These are phyloP conservation scores for Amaurobius ferox DNA, from an alignment of 2,888 invertebrate genomes.

Conservation along the genomic window DNA sequence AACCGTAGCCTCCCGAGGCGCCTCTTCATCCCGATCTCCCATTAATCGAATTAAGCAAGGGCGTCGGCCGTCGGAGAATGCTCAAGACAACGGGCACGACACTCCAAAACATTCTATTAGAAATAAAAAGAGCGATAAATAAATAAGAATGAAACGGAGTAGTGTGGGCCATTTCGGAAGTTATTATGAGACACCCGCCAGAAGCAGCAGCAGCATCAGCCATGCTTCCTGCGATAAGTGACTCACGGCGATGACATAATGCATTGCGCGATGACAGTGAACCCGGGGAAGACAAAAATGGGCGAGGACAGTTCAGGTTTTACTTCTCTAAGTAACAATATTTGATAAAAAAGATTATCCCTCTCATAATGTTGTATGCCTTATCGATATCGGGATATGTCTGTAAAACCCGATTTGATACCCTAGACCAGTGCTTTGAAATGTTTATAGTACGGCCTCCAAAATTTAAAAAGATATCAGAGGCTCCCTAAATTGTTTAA, in stretches of 20 bases:
- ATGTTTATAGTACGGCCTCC: too few relatives aligned
- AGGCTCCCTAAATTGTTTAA: too few relatives aligned
- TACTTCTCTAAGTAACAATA: too few relatives aligned
- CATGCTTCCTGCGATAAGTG: not conserved
- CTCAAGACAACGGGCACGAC: not conserved
- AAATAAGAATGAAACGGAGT: not conserved
- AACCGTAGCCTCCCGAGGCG: not conserved
- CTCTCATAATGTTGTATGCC: too few relatives aligned
- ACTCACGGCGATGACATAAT: not conserved
- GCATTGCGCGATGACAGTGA: too few relatives aligned
- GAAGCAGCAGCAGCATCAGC: not conserved
- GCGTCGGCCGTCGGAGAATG: conserved; percentile 1
- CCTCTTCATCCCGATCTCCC: not conserved
- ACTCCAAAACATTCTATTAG: not conserved
- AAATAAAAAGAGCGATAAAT: not conserved
- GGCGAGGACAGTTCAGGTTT: too few relatives aligned
- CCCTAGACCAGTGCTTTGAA: too few relatives aligned
- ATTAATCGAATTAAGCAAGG: not conserved
- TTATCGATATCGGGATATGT: too few relatives aligned
- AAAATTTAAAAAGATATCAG: too few relatives aligned
- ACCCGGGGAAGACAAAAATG: too few relatives aligned
- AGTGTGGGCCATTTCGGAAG: conserved; percentile 1
- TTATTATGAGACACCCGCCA: not conserved
- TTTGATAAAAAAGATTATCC: too few relatives aligned
- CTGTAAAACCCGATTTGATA: too few relatives aligned